Percentiles rank a stretch among this genome's conserved stretches.
Conservation (phyloP, 1,140 invertebrate species). For the Nebria ingens region DNA sequence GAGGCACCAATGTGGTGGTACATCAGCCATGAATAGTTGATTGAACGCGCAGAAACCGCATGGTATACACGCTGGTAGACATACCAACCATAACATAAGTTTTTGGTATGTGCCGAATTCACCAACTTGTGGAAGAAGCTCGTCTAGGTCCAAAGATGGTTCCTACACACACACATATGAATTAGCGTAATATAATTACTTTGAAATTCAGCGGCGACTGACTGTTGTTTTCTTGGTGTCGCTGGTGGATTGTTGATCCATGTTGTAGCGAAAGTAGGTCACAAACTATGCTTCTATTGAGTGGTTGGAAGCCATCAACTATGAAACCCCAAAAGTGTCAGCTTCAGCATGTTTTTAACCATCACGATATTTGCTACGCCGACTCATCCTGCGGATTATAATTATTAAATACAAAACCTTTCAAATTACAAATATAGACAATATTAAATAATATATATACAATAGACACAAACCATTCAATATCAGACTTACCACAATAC, state of each 20-base stretch:
- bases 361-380: not conserved
- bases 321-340: not conserved
- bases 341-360: not conserved
- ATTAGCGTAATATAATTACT: no score
- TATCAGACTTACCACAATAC: no score
- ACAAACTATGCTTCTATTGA: not conserved
- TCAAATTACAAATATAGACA: not conserved
- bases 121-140: slow-evolving; percentile 71
- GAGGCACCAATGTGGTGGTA: slow-evolving; percentile 69
- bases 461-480: no score
- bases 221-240: not conserved
- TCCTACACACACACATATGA: no score
- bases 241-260: not conserved
- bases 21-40: slow-evolving; percentile 77
- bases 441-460: no score
- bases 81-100: slow-evolving; percentile 73
- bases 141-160: slow-evolving; percentile 62
- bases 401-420: not conserved
- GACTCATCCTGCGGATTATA: not conserved
- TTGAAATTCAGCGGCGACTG: no score
- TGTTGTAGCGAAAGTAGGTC: not conserved
- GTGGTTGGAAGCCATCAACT: not conserved
- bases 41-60: slow-evolving; percentile 86
- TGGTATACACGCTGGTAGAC: slow-evolving; percentile 75
- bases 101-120: slow-evolving; percentile 84